Base-by-base conservation (phyloP, 1,140 invertebrate genomes). In the Dufourea novaeangliae region DNA sequence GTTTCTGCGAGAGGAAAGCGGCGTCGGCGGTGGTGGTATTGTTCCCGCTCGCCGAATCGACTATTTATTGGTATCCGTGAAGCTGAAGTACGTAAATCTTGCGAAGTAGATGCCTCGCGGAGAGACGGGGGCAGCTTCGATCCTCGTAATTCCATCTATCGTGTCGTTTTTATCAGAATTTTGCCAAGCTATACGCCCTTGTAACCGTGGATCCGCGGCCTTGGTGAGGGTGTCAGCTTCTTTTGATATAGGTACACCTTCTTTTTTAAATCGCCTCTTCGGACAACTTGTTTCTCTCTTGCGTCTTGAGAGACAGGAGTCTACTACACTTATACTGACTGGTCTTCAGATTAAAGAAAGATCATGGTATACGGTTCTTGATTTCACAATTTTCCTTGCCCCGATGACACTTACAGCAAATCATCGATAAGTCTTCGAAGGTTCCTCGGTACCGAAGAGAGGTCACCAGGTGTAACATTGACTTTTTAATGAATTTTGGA, bases 71-170 rank as follows among this genome's bases (percentile, higher is more conserved):
- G 50, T 67, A 76, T 59, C 29, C 54, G 54, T 20, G 73, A 39
- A 32, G 25, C 39, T 37, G 17, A 69, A 76, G 73, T 76, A 76
- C 73, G 64, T 76, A 76, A 76, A 76, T 76, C 73, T 61, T 69
- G 14, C 11, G 17, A 32, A 52, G 29, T n/a, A 63, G 41, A 50
- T 46, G 22, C n/a, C 29, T 46, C 27, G 54, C 32, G 32, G 22
- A 50, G 20, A 54, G 44, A 25, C 34, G n/a, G 14, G 7, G 20
- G n/a, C 14, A 41, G 11, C 25, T 37, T 52, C 41, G 64, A 59
- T 17, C 41, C 64, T 61, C 66, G 34, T 54, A 62, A 70, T 77
- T 77, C 62, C 4, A 71, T 52, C 29, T 22, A 37, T 54, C 46
- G 37, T 29, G 27, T 75, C 27, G 46, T 56, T 41, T 32, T 39